Conservation (phyloP, 1,140 invertebrate genomes). For the Drosophila varians region DNA sequence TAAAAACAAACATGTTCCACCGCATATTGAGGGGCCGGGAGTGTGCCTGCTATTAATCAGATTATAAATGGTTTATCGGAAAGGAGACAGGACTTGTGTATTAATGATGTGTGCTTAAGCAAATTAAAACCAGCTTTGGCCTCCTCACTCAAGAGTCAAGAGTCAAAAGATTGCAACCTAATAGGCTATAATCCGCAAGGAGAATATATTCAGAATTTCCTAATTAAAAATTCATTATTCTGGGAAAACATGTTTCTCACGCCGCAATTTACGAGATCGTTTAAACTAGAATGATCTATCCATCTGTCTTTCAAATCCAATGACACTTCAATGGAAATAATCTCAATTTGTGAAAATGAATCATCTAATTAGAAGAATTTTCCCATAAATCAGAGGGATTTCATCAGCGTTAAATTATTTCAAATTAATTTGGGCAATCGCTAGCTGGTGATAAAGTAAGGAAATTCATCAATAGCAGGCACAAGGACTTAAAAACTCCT, state of each 20-base stretch:
- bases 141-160: no score
- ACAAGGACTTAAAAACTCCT: conserved; percentile 13
- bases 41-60: conserved; percentile 30
- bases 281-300: conserved; percentile 8
- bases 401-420: background rate
- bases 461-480: background rate
- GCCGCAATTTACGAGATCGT: background rate
- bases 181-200: background rate
- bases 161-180: background rate
- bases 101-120: conserved; percentile 27
- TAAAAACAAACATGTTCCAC: conserved; percentile 34
- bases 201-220: no score
- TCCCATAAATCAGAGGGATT: conserved; percentile 3
- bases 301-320: background rate
- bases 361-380: conserved; percentile 1
- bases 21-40: background rate
- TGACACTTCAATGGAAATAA: conserved; percentile 34
- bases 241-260: background rate
- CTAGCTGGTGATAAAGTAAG: background rate
- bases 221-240: no score
- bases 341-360: conserved; percentile 19
- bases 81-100: conserved; percentile 13
- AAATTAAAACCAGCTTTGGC: conserved; percentile 5
- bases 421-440: conserved; percentile 6
- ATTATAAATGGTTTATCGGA: conserved; percentile 32